A percentile compares a stretch with the other conserved stretches of the same genome.
These are phyloP conservation scores for Styela clava DNA, from an alignment of 23 tunicate species.

Conservation along the genomic window DNA sequence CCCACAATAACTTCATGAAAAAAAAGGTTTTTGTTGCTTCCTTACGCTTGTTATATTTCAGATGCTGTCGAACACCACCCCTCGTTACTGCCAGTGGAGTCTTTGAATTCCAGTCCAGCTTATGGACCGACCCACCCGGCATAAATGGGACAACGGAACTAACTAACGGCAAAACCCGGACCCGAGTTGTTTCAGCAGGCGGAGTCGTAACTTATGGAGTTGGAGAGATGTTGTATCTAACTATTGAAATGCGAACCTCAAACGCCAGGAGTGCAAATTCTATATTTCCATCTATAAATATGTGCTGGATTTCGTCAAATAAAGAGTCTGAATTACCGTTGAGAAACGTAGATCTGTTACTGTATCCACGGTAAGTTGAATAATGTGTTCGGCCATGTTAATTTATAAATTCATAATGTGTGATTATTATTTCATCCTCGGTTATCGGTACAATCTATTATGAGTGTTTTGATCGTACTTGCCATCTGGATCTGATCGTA, in stretches of 20 bases:
- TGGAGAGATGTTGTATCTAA: conserved; percentile 1
- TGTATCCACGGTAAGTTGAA: conserved; percentile 3
- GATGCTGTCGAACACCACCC: neutral
- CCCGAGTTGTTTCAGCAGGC: neutral
- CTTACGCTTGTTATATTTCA: no score
- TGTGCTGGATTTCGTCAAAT: neutral
- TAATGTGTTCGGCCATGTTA: no score
- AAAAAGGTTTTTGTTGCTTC: no score
- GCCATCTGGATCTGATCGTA: no score
- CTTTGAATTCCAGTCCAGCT: neutral
- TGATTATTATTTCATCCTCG: no score
- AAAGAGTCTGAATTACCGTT: neutral
- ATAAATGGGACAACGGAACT: neutral
- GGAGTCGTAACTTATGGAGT: conserved; percentile 5
- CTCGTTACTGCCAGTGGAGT: conserved; percentile 1
- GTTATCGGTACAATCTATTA: no score
- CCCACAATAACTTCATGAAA: no score
- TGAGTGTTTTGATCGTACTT: no score
- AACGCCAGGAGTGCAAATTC: neutral
- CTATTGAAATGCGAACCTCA: neutral
- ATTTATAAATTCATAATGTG: no score
- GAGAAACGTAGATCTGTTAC: neutral
- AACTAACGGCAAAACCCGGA: neutral
- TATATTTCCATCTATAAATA: neutral
- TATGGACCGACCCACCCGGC: conserved; percentile 4